phyloP scores from a whole-genome alignment of 2,888 invertebrate genomes.

The Panzeria rudis region DNA sequence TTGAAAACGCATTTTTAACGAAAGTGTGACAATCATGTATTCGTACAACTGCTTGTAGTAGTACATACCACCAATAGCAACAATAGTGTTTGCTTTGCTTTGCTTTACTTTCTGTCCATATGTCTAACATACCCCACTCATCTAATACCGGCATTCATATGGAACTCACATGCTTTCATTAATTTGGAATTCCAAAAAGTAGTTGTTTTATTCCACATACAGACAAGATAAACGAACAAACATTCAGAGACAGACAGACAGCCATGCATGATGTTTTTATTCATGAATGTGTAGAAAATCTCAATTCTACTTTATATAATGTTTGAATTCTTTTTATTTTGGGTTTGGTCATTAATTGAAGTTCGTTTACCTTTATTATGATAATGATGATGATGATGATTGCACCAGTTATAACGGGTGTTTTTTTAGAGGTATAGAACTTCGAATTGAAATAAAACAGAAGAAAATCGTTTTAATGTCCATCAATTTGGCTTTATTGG shows the following conservation, averaged over 20 bases:
- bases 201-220: conserved; percentile 48
- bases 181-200: conserved; percentile 57
- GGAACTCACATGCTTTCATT: conserved; percentile 57
- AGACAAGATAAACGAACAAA: conserved; percentile 1
- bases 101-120: conserved; percentile 42
- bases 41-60: not conserved
- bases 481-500: too few relatives aligned
- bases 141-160: not conserved
- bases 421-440: too few relatives aligned
- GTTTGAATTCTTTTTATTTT: conserved; percentile 31
- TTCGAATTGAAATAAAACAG: too few relatives aligned
- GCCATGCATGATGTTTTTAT: conserved; percentile 46
- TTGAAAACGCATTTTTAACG: conserved; percentile 68
- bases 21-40: conserved; percentile 66
- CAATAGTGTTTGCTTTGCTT: conserved; percentile 41
- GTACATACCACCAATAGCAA: conserved; percentile 26
- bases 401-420: not conserved
- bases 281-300: conserved; percentile 54
- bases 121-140: conserved; percentile 22
- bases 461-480: too few relatives aligned
- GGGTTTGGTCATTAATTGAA: conserved; percentile 59
- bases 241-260: conserved; percentile 6
- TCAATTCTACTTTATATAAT: conserved; percentile 49
- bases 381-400: conserved; percentile 14
- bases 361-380: conserved; percentile 63